Evolutionary conservation across 2,888 invertebrate genomes (phyloP), one percentile per base, ranked within the genome.

Genomic region (Callyntrura guangdongensis): DNA sequence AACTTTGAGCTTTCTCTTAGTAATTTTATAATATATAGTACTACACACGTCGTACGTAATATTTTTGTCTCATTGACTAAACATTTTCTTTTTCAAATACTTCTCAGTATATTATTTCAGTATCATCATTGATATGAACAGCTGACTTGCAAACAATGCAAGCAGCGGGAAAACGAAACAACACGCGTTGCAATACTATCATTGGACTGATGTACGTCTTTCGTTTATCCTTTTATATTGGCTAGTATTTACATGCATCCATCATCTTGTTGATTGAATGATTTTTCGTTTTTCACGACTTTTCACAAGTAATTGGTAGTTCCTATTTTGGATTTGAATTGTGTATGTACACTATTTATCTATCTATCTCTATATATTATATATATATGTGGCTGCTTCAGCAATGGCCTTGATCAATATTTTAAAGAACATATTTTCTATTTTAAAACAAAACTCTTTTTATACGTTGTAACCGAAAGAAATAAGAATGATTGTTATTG

Each of bases 381-480:
- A n/a, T n/a, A n/a, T n/a, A n/a, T n/a, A n/a, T n/a, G n/a, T 89
- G 89, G 77, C 89, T 83, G 89, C 83, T 89, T 89, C 83, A 89
- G 74, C 89, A 89, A 89, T 74, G 83, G 74, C 14, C 6, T 27
- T 45, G 11, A 53, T 77, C 25, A 64, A 25, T 64, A 22, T 64
- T 64, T 64, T 25, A 22, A 27, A 53, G 22, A 64, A 4, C 69
- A 36, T 69, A 5, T 36, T 36, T 36, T 36, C 36, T 36, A 12
- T 69, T 27, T 69, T 14, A 69, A 36, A 36, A 45, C n/a, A n/a
- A n/a, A n/a, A n/a, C n/a, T 69, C n/a, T 36, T 69, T 69, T 69
- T 69, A 36, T 36, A 36, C 36, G 27, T 36, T 0, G 49, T 27
- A 27, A 36, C 36, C 17, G 36, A 56, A 79, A 77, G 56, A 56